phyloP scores from a whole-genome alignment of 2,797 vertebrate species.

The Melopsittacus undulatus region DNA sequence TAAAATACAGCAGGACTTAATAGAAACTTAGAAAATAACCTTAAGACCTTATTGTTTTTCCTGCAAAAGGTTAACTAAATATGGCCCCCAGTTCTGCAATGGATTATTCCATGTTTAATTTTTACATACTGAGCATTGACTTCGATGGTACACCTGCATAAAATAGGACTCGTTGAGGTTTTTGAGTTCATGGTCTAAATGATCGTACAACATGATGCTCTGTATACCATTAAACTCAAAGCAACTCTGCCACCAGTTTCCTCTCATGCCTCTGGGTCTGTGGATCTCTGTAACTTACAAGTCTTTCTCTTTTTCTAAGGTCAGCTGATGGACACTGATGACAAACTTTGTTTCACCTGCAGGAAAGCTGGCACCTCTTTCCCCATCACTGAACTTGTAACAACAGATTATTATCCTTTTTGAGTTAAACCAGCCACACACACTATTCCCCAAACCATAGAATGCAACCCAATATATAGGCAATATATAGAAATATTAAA shows the following conservation, averaged over 20 bases:
- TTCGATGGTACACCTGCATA: neutral
- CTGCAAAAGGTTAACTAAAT: slow-evolving; percentile 58
- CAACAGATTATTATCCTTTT: neutral
- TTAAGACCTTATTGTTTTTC: neutral
- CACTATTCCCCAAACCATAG: fast-evolving
- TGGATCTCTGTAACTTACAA: neutral
- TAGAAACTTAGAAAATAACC: slow-evolving; percentile 47
- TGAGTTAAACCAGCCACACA: neutral
- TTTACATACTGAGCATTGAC: neutral
- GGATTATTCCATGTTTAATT: slow-evolving; percentile 61
- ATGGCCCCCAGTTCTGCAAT: slow-evolving; percentile 43
- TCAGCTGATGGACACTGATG: neutral
- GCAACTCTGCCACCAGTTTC: neutral
- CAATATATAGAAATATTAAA: neutral
- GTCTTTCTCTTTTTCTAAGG: neutral
- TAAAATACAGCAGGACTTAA: slow-evolving; percentile 50
- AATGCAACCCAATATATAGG: neutral
- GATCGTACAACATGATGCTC: neutral
- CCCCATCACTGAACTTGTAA: neutral
- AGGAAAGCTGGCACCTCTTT: neutral
- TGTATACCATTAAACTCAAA: neutral
- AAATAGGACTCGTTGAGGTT: neutral
- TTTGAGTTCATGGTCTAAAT: neutral
- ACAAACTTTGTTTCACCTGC: neutral
- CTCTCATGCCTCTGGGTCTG: neutral